These are phyloP conservation scores for Aphodius sticticus DNA, from an alignment of 2,888 invertebrate species.

Conservation along the genomic window DNA sequence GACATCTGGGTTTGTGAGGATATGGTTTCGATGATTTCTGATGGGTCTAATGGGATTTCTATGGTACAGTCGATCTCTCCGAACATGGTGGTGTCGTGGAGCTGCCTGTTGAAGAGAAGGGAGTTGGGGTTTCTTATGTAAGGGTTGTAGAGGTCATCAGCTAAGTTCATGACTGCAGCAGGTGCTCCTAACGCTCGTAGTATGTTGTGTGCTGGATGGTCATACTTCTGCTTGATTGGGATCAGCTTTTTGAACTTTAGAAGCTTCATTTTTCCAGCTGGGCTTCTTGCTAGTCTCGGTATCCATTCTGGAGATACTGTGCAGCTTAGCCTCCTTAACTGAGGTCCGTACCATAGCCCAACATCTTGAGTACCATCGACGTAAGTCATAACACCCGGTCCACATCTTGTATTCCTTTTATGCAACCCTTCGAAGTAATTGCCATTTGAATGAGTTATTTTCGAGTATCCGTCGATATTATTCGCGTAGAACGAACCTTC, in stretches of 20 bases:
- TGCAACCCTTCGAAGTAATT: constrained; percentile 60
- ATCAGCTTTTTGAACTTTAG: constrained; percentile 52
- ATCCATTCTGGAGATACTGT: constrained; percentile 45
- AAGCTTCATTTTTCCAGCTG: constrained; percentile 49
- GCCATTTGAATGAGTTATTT: constrained; percentile 63
- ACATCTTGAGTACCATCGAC: constrained; percentile 62
- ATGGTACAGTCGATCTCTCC: constrained; percentile 49
- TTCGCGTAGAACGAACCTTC: constrained; percentile 65
- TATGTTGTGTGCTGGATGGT: constrained; percentile 44
- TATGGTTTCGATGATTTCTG: background rate
- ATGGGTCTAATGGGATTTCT: constrained; percentile 45
- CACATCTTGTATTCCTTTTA: constrained; percentile 63
- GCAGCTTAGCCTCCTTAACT: constrained; percentile 59
- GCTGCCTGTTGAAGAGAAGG: constrained; percentile 51
- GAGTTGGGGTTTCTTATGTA: constrained; percentile 50
- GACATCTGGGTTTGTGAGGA: background rate
- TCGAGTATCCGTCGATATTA: constrained; percentile 64
- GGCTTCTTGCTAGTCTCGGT: constrained; percentile 49
- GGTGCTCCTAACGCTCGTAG: constrained; percentile 44
- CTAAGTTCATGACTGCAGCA: constrained; percentile 40
- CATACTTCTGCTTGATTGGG: constrained; percentile 42
- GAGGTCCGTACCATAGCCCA: constrained; percentile 64
- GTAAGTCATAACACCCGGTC: constrained; percentile 65
- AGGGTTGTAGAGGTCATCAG: constrained; percentile 48
- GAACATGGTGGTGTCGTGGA: constrained; percentile 50